Evolutionary conservation across 2,888 invertebrate genomes (phyloP), one percentile per base, ranked within the genome.

Genomic region (Heliconius aoede): DNA sequence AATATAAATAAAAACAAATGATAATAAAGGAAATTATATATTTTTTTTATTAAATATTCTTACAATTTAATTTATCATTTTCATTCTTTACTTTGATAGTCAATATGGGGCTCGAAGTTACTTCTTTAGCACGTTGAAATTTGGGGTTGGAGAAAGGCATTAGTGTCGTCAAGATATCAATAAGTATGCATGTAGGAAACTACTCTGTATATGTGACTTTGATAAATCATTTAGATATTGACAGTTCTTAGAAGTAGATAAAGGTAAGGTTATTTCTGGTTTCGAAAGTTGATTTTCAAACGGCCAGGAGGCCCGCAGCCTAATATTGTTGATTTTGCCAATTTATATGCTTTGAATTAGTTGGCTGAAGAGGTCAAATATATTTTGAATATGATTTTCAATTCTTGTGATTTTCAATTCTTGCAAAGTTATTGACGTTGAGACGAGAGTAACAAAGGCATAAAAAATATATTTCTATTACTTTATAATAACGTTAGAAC

Each of bases 51-150:
- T 18, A 61, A 21, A 30, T 32, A 30, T 9, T 32, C 32, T n/a
- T 64, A 64, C 21, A 64, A 32, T 64, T n/a, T n/a, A 30, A 64
- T 21, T 21, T 30, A 30, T 62, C n/a, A 62, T 62, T n/a, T 62
- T 30, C 30, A 62, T 18, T 62, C n/a, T 64, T 30, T 32, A n/a
- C n/a, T 32, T n/a, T 32, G 4, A 4, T 32, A 9, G 32, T n/a
- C 11, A 1, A n/a, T 11, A 64, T 36, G n/a, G 36, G 13, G n/a
- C 24, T 13, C 21, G 32, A 28, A 62, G 61, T 64, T 13, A 13
- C 30, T 30, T 51, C 67, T 9, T 24, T n/a, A 51, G 40, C 40
- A 24, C 9, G 51, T 46, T 28, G 5, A 28, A 1, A 26, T 51
- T 51, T n/a, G 3, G 21, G 26, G 21, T 68, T 51, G 13, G 68